Evolutionary conservation across 2,797 vertebrate genomes (phyloP).

Genomic region (Pipistrellus pipistrellus): DNA sequence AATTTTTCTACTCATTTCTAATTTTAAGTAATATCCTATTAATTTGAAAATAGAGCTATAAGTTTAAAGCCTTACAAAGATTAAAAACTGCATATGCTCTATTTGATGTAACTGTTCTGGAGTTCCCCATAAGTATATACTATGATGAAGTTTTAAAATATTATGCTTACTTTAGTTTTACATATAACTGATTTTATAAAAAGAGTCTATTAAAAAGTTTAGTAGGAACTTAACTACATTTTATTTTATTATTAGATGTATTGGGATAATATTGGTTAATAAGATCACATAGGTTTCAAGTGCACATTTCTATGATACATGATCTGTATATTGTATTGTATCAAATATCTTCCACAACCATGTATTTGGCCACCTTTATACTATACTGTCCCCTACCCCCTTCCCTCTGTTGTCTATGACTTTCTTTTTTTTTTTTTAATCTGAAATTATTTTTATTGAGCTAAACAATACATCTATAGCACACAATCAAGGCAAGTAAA

Average conservation of each 20-base stretch:
- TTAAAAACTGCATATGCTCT: constrained; percentile 12
- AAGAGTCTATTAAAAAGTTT: constrained; percentile 65
- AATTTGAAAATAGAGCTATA: constrained; percentile 57
- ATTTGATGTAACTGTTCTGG: not conserved
- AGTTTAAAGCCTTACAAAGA: constrained; percentile 36
- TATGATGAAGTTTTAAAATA: constrained; percentile 62
- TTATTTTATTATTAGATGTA: not conserved
- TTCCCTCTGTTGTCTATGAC: not conserved
- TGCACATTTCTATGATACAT: not conserved
- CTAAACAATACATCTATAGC: too few relatives aligned
- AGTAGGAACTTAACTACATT: constrained; percentile 40
- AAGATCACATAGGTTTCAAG: not conserved
- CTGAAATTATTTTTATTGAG: too few relatives aligned
- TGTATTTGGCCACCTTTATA: not conserved
- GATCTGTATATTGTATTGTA: not conserved
- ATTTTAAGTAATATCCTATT: constrained; percentile 60
- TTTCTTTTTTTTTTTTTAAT: too few relatives aligned
- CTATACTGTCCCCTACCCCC: not conserved
- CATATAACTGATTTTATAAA: constrained; percentile 62
- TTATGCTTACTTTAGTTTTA: constrained; percentile 59
- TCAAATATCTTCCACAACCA: not conserved
- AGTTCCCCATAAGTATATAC: constrained; percentile 21
- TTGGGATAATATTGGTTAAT: not conserved
- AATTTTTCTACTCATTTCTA: constrained; percentile 54
- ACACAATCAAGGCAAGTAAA: too few relatives aligned